Base-by-base conservation (phyloP, 2,888 invertebrate genomes). In the Lasioglossum oenotherae region DNA sequence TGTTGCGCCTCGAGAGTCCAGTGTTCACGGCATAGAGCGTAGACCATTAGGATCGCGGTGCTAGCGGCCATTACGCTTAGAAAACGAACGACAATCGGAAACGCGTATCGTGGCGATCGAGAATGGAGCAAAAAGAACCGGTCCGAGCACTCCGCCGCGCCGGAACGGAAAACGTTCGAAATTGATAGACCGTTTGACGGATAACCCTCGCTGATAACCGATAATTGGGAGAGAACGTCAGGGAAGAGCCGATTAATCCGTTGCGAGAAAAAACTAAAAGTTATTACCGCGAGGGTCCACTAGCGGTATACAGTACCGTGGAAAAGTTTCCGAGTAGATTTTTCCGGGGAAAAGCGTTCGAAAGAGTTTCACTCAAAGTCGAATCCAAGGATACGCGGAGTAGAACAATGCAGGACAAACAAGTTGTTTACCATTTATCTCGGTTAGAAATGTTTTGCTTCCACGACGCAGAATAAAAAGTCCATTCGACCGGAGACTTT, bases 361-460 rank as follows among this genome's bases (percentile, higher is more conserved):
- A 14, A 19, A 19, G 31, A 64, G 35, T 64, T 64, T 35, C 19
- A 1, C 8, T 57, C 57, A n/a, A n/a, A n/a, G 57, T 57, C 64
- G 64, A 64, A 64, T 19, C 14, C 64, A 64, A 64, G 64, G 64
- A 64, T 64, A 8, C 64, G 19, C 35, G 6, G 64, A 31, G 31
- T 35, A 27, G 23, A 27, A 41, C 57, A 35, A 27, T 27, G 19
- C 41, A 27, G 60, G 19, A 75, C 64, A 64, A 64, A 64, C 64
- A 64, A 64, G 64, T 64, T 64, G 64, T 64, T 64, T 64, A 64
- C 64, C 64, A 31, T 64, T 64, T 64, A 64, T 64, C 64, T 31
- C 64, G 64, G 64, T 31, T 64, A 19, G 31, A 64, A 64, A 64
- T 64, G 64, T 64, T 64, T 31, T 64, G 64, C 31, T 16, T 64